Evolutionary conservation across 2,113 vertebrate genomes (phyloP), one percentile per base, ranked within the genome.

Genomic region (Lanius collurio): DNA sequence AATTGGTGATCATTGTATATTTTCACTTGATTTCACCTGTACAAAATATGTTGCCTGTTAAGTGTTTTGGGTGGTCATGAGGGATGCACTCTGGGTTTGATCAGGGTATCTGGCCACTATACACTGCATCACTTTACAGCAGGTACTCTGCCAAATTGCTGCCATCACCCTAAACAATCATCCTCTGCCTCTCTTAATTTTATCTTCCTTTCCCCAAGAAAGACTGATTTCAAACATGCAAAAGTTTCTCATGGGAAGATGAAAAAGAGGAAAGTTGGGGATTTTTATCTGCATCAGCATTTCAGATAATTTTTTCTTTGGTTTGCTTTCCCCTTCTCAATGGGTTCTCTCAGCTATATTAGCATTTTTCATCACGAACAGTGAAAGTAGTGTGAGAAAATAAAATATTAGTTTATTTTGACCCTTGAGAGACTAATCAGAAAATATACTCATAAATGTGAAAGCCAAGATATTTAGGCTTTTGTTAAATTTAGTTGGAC

Each of bases 1-100:
- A 71, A 60, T 55, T 64, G 76, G 52, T 53, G 44, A n/a, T 76
- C 49, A 82, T 76, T 46, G 56, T 55, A 16, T 65, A 49, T 78
- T 95, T 95, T 91, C 67, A 44, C 33, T 89, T 84, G 83, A 83
- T 95, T 85, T 74, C 67, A 86, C 39, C 46, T 86, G 41, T 50
- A 64, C 41, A 86, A 83, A 95, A 78, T 37, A 13, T 52, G 60
- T 41, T 56, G 27, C 33, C 50, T 50, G 9, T 67, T 69, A 44
- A 52, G 26, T 60, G 60, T 52, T 80, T 52, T 31, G 62, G 42
- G 59, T 44, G 33, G 35, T 21, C 53, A 33, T 10, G 18, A 35
- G 60, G n/a, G 67, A 79, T 63, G 23, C 21, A n/a, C 22, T 50
- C 6, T 41, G 9, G 20, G 18, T 80, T 93, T 80, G 91, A 55